Conservation (phyloP, 2,888 invertebrate species). For the Antheraea yamamai region DNA sequence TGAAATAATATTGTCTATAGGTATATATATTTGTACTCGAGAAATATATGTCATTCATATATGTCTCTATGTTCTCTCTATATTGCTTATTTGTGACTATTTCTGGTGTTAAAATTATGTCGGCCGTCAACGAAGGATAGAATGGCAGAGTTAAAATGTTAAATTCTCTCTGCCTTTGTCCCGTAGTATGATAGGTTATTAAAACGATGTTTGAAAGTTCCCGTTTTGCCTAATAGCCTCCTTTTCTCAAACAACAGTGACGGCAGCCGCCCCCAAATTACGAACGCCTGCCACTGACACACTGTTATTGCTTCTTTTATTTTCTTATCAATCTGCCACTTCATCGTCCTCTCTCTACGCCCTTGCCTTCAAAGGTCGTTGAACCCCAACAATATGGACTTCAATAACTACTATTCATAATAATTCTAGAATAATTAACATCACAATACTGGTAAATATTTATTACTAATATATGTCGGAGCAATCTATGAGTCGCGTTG, state of each 20-base stretch:
- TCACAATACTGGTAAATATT: not conserved
- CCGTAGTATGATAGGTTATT: not conserved
- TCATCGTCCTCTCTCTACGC: conserved; percentile 10
- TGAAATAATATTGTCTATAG: no score
- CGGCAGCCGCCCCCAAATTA: conserved; percentile 16
- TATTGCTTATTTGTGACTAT: no score
- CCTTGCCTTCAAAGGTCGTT: not conserved
- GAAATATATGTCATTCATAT: no score
- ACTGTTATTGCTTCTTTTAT: conserved; percentile 42
- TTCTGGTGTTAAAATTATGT: no score
- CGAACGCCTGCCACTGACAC: conserved; percentile 40
- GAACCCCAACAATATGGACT: not conserved
- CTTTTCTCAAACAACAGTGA: not conserved
- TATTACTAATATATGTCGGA: not conserved
- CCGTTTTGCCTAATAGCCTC: conserved; percentile 1
- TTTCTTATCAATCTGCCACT: conserved; percentile 31
- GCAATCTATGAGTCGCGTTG: no score
- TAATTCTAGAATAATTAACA: not conserved
- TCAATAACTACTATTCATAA: not conserved
- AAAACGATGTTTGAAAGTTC: conserved; percentile 6
- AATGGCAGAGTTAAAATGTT: no score
- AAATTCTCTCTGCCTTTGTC: no score
- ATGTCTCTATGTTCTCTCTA: no score
- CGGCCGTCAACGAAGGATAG: no score
- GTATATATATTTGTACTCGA: no score